Percentiles rank a stretch among this genome's conserved stretches.
Conservation (phyloP, 2,797 vertebrate species). For the Rhinella marina region DNA sequence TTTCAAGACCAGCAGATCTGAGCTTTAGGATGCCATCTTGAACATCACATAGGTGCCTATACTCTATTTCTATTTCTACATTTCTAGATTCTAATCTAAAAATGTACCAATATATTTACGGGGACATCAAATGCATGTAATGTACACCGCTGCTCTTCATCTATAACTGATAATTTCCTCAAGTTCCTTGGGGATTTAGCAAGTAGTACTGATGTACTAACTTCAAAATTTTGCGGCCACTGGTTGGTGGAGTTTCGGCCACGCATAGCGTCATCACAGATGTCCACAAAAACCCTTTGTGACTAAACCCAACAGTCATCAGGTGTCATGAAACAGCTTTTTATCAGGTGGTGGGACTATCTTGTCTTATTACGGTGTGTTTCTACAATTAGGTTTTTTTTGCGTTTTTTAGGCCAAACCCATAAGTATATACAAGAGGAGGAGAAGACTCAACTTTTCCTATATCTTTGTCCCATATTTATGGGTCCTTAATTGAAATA, state of each 20-base stretch:
- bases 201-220: too few species aligned
- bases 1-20: background rate
- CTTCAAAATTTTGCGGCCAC: too few species aligned
- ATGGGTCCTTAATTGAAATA: too few species aligned
- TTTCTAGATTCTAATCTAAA: background rate
- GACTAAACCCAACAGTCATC: background rate
- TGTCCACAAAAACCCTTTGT: background rate
- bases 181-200: too few species aligned
- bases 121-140: background rate
- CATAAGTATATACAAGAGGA: too few species aligned
- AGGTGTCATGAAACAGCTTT: background rate
- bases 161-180: background rate
- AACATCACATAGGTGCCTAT: background rate
- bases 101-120: background rate
- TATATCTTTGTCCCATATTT: too few species aligned
- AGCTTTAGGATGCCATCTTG: background rate
- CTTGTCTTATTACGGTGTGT: background rate
- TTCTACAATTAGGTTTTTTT: too few species aligned
- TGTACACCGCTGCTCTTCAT: background rate
- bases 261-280: too few species aligned
- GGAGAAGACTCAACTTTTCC: too few species aligned
- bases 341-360: background rate
- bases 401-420: too few species aligned
- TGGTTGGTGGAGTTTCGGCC: too few species aligned
- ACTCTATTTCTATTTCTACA: background rate